phyloP scores from a whole-genome alignment of 1,140 invertebrate genomes.

The Cardiocondyla obscurior region DNA sequence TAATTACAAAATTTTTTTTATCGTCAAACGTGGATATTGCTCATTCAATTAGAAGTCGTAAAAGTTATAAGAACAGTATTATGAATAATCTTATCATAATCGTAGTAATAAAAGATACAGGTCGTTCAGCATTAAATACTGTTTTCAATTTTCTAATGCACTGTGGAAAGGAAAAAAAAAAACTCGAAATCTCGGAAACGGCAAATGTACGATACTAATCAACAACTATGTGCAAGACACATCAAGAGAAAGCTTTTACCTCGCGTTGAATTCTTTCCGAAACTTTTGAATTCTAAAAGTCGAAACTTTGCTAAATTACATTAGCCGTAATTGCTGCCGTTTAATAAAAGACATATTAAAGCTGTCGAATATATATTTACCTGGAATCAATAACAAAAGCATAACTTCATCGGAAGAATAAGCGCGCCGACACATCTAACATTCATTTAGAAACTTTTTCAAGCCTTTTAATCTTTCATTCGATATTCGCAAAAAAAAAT shows the following conservation, averaged over 20 bases:
- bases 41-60: not conserved
- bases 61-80: not conserved
- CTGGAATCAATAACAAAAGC: not conserved
- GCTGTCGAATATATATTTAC: not conserved
- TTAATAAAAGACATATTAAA: not conserved
- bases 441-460: not conserved
- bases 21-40: not conserved
- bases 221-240: not conserved
- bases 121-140: not conserved
- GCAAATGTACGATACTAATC: conserved; percentile 14
- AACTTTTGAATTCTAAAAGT: not conserved
- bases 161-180: conserved; percentile 11
- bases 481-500: not conserved
- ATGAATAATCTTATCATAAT: not conserved
- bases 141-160: conserved; percentile 31
- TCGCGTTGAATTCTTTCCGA: not conserved
- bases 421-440: not conserved
- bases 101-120: not conserved
- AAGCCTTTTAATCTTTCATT: not conserved
- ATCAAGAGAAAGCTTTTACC: not conserved
- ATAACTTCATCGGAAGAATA: not conserved
- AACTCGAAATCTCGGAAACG: not conserved
- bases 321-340: not conserved
- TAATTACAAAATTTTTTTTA: not conserved
- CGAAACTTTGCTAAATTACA: not conserved